phyloP scores from a whole-genome alignment of 2,113 vertebrate species.

The Pterocles gutturalis region DNA sequence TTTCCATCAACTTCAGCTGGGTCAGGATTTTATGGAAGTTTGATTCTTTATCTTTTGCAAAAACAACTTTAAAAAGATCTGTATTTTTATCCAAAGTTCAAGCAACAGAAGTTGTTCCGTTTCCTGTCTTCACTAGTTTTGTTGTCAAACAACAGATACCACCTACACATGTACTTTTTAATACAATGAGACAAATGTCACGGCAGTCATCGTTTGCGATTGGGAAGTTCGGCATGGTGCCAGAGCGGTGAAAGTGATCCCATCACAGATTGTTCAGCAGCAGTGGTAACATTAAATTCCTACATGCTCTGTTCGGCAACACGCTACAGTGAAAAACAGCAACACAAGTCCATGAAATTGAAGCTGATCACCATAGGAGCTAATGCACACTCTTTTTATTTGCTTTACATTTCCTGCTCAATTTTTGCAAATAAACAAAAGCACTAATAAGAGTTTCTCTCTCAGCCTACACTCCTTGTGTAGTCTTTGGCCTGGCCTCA shows the following conservation, averaged over 20 bases:
- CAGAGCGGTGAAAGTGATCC: not conserved
- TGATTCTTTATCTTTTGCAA: not conserved
- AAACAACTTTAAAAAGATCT: not conserved
- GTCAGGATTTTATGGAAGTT: not conserved
- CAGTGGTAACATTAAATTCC: not conserved
- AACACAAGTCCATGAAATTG: not conserved
- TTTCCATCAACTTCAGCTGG: not conserved
- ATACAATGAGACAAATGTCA: conserved; percentile 56
- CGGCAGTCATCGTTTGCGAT: not conserved
- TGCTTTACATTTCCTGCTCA: not conserved
- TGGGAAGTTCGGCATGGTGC: not conserved
- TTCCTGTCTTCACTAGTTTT: conserved; percentile 57
- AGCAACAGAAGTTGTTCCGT: conserved; percentile 35
- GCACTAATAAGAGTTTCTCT: not conserved
- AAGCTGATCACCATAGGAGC: not conserved
- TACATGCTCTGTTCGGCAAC: not conserved
- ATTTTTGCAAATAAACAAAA: not conserved
- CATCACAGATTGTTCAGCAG: not conserved
- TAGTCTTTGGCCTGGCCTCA: not conserved
- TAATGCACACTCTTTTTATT: not conserved
- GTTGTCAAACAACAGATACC: conserved; percentile 58
- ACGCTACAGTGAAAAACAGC: not conserved
- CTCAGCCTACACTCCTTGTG: not conserved
- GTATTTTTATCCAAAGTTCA: conserved; percentile 10
- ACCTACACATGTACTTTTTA: conserved; percentile 42